Conservation (phyloP, 2,797 vertebrate genomes). For the Tolypeutes matacus region DNA sequence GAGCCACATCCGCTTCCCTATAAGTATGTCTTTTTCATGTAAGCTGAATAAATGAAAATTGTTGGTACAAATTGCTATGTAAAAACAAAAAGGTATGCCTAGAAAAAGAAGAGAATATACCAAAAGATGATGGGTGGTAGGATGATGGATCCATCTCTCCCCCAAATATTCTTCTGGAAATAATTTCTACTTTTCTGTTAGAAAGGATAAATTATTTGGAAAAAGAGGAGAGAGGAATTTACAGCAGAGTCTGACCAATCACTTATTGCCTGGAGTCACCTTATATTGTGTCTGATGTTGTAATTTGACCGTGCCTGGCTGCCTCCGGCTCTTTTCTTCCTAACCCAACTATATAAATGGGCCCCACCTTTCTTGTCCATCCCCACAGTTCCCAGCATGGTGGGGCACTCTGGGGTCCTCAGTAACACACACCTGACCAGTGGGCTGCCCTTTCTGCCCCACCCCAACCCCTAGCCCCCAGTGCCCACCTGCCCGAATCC, state of each 20-base stretch:
- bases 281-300: background rate
- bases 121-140: background rate
- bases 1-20: too few species aligned
- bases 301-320: background rate
- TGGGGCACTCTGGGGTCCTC: background rate
- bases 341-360: background rate
- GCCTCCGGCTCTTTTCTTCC: background rate
- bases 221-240: background rate
- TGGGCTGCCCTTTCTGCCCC: background rate
- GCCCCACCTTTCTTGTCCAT: background rate
- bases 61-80: background rate
- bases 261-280: background rate
- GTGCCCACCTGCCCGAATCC: constrained; percentile 94
- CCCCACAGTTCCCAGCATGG: background rate
- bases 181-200: background rate
- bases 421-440: background rate
- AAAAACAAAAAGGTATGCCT: background rate
- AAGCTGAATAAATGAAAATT: constrained; percentile 34
- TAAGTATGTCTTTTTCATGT: background rate
- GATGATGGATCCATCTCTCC: background rate
- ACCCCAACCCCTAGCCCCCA: accelerated
- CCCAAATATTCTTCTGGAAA: background rate
- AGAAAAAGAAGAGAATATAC: constrained; percentile 31
- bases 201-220: background rate
- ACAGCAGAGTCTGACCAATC: background rate